These are phyloP conservation scores for Caenorhabditis auriculariae DNA, from an alignment of 2,888 invertebrate genomes.

Conservation along the genomic window DNA sequence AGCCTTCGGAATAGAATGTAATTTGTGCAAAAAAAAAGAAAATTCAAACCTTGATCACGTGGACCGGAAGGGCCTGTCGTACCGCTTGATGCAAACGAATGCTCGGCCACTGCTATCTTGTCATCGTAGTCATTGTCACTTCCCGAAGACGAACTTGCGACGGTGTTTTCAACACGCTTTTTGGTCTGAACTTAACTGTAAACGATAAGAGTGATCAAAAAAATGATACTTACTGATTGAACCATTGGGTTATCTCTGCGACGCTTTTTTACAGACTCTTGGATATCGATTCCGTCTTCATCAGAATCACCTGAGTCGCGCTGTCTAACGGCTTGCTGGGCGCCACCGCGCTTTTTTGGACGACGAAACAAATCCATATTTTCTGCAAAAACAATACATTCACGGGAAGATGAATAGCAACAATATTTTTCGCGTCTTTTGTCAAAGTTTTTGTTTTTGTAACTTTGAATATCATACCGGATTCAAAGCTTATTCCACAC, in stretches of 20 bases:
- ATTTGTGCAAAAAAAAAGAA: no score
- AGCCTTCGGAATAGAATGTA: no score
- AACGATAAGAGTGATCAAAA: conserved; percentile 1
- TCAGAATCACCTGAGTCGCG: conserved; percentile 22
- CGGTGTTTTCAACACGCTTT: conserved; percentile 3
- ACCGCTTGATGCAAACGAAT: conserved; percentile 28
- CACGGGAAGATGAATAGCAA: no score
- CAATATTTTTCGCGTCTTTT: no score
- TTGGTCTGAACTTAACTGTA: not conserved
- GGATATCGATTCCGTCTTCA: conserved; percentile 13
- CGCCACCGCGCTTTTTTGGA: conserved; percentile 19
- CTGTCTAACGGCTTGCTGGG: conserved; percentile 5
- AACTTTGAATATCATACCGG: no score
- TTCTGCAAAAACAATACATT: conserved; percentile 11
- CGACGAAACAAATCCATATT: conserved; percentile 32
- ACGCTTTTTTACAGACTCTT: conserved; percentile 18
- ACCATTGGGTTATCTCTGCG: conserved; percentile 46
- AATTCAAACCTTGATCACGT: conserved; percentile 23
- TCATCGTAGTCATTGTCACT: conserved; percentile 17
- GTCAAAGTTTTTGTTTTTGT: no score
- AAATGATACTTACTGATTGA: conserved; percentile 35
- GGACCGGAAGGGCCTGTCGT: conserved; percentile 27
- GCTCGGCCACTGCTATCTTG: conserved; percentile 14
- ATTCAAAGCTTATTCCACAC: no score
- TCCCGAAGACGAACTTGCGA: conserved; percentile 10